A percentile compares a stretch with the other conserved stretches of the same genome.
These are phyloP conservation scores for Chrysolina americana DNA, from an alignment of 2,888 invertebrate genomes.

Conservation along the genomic window DNA sequence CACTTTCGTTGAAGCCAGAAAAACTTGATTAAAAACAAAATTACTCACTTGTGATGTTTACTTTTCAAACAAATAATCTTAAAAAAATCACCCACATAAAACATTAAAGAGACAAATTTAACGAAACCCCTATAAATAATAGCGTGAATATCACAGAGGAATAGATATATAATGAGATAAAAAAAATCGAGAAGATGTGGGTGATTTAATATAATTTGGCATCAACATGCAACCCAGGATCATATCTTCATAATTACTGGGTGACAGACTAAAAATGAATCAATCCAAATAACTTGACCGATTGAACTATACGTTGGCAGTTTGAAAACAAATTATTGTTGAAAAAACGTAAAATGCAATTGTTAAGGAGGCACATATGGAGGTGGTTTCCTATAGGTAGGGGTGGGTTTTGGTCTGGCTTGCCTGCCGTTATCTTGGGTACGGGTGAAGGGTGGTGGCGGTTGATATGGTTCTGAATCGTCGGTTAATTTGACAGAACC, in stretches of 20 bases:
- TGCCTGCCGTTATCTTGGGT: constrained; percentile 81
- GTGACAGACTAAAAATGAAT: constrained; percentile 27
- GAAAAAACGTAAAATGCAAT: constrained; percentile 66
- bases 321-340: constrained; percentile 60
- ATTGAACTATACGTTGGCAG: constrained; percentile 50
- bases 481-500: constrained; percentile 68
- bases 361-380: constrained; percentile 97
- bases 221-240: constrained; percentile 40
- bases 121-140: constrained; percentile 47
- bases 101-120: constrained; percentile 36
- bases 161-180: constrained; percentile 41
- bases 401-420: constrained; percentile 86
- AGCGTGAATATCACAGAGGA: constrained; percentile 56
- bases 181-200: constrained; percentile 36
- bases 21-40: constrained; percentile 10
- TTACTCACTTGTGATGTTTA: constrained; percentile 40
- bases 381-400: constrained; percentile 95
- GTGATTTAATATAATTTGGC: constrained; percentile 48
- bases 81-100: constrained; percentile 47
- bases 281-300: constrained; percentile 32
- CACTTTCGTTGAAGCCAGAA: constrained; percentile 1
- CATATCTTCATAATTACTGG: constrained; percentile 16
- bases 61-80: constrained; percentile 39
- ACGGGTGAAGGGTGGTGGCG: constrained; percentile 88
- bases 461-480: constrained; percentile 87